Evolutionary conservation across 1,140 invertebrate genomes (phyloP).

Genomic region (Sycobia sp.): DNA sequence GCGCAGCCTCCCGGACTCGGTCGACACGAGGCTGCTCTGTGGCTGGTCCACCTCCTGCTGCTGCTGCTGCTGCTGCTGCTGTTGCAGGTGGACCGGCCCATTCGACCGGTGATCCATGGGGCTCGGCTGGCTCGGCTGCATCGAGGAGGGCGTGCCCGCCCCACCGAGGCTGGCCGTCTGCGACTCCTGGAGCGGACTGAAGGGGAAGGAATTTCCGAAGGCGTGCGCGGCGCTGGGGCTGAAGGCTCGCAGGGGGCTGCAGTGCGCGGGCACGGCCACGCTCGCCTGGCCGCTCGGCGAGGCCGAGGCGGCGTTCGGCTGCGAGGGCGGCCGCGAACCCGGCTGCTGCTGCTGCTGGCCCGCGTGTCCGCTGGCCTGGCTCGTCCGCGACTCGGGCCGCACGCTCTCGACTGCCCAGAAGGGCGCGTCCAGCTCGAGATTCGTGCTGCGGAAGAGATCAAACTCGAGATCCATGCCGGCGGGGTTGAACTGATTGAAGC

Average conservation of each 20-base stretch:
- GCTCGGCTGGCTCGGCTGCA: conserved; percentile 13
- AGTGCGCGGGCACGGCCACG: conserved; percentile 46
- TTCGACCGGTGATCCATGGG: conserved; percentile 20
- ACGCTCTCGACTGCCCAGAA: conserved; percentile 12
- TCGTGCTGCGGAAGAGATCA: conserved; percentile 65
- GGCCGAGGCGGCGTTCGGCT: conserved; percentile 55
- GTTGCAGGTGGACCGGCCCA: conserved; percentile 15
- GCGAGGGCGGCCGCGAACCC: conserved; percentile 61
- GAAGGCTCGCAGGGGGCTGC: conserved; percentile 51
- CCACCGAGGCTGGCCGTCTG: conserved; percentile 46
- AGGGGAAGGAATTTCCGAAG: conserved; percentile 65
- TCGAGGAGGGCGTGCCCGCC: not conserved
- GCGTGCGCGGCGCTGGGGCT: conserved; percentile 54
- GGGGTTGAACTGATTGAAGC: conserved; percentile 53
- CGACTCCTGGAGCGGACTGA: conserved; percentile 65
- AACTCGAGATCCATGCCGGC: conserved; percentile 66
- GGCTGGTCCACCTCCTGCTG: conserved; percentile 35
- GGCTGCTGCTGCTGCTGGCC: not conserved
- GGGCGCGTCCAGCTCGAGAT: conserved; percentile 60
- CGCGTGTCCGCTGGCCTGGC: conserved; percentile 29
- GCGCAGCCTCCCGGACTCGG: conserved; percentile 70
- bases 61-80: conserved; percentile 31
- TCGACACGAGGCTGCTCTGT: conserved; percentile 49
- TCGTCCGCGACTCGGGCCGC: conserved; percentile 66
- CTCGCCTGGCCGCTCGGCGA: conserved; percentile 51